Percentiles rank a stretch among this genome's conserved stretches.
Conservation (phyloP, 2,797 vertebrate species). For the Sandelia bainsii region DNA sequence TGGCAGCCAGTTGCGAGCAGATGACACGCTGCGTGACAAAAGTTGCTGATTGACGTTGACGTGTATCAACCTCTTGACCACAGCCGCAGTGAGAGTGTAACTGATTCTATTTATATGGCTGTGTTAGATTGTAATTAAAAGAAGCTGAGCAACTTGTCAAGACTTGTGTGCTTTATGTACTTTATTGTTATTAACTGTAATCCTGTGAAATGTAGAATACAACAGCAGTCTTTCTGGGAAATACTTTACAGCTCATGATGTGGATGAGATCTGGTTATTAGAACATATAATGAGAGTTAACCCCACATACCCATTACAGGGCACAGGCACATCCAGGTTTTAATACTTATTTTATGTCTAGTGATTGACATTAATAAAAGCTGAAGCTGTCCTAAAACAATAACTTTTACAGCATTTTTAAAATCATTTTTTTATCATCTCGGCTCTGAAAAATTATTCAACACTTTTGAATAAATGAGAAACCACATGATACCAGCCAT, state of each 20-base stretch:
- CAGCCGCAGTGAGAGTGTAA: neutral
- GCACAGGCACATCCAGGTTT: neutral
- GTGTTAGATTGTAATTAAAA: slow-evolving; percentile 20
- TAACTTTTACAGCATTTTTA: slow-evolving; percentile 3
- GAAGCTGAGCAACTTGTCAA: slow-evolving; percentile 10
- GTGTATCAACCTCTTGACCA: slow-evolving; percentile 17
- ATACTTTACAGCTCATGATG: neutral
- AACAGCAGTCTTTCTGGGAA: neutral
- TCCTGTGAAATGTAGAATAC: neutral
- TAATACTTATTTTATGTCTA: slow-evolving; percentile 1
- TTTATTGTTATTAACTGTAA: neutral
- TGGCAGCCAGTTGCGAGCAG: slow-evolving; percentile 24
- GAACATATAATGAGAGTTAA: neutral
- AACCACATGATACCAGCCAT: slow-evolving; percentile 4
- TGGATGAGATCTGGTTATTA: slow-evolving; percentile 3
- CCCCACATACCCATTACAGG: neutral
- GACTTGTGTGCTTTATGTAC: neutral
- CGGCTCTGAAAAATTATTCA: neutral
- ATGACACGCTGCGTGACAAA: slow-evolving; percentile 35
- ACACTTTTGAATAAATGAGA: slow-evolving; percentile 21
- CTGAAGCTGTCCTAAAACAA: neutral
- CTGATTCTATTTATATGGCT: slow-evolving; percentile 49
- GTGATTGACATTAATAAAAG: neutral
- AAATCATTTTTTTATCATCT: too few relatives aligned
- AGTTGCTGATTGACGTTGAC: slow-evolving; percentile 39